phyloP scores from a whole-genome alignment of 2,797 vertebrate species.

The Hirundo rustica region DNA sequence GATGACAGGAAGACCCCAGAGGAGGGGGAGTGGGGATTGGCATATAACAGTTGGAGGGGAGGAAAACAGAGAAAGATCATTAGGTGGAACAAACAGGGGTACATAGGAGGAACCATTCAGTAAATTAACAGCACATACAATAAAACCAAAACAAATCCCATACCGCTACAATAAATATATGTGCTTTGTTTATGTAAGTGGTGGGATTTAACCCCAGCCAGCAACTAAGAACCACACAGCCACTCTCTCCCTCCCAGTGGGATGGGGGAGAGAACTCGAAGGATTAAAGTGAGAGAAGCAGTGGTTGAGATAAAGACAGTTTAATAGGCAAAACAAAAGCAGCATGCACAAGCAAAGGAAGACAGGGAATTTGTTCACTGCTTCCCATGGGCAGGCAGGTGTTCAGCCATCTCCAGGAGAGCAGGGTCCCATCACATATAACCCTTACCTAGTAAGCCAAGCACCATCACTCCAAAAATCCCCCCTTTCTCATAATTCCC shows the following conservation, averaged over 20 bases:
- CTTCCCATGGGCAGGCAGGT: neutral
- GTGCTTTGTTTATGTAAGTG: neutral
- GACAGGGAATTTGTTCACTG: neutral
- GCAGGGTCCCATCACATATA: fast-evolving
- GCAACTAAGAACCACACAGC: neutral
- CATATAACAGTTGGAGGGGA: no score
- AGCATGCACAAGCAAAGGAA: fast-evolving
- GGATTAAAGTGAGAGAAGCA: neutral
- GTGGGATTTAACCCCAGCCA: neutral
- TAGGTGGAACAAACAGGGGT: no score
- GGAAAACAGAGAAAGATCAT: no score
- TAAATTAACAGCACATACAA: no score
- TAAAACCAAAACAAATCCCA: no score
- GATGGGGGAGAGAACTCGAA: neutral
- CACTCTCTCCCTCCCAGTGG: neutral
- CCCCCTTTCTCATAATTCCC: neutral
- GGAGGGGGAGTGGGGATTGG: no score
- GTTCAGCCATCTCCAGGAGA: neutral
- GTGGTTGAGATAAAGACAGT: neutral
- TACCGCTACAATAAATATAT: neutral
- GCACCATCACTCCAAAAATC: fast-evolving
- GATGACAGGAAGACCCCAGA: no score
- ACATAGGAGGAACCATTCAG: no score
- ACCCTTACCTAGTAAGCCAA: neutral
- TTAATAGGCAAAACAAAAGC: neutral